phyloP scores from a whole-genome alignment of 1,140 invertebrate genomes.

The Drosophila triauraria region DNA sequence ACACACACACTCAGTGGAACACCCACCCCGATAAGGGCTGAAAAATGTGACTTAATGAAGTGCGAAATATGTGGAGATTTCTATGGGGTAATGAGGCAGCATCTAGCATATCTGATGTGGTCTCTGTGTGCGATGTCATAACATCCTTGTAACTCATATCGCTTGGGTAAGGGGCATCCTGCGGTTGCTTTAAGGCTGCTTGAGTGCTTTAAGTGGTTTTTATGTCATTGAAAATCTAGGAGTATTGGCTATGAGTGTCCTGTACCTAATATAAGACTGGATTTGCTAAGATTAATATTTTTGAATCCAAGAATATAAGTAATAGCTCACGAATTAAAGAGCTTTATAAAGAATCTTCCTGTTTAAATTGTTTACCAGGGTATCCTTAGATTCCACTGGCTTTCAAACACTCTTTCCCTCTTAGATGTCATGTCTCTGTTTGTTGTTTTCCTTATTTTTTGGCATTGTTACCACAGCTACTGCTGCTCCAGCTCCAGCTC shows the following conservation, averaged over 20 bases:
- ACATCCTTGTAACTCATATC: conserved; percentile 16
- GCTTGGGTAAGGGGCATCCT: not conserved
- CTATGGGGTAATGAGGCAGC: conserved; percentile 71
- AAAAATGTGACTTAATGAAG: conserved; percentile 80
- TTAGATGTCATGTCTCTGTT: conserved; percentile 32
- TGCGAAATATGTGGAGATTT: conserved; percentile 74
- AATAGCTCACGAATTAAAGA: no score
- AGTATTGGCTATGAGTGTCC: not conserved
- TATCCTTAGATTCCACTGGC: not conserved
- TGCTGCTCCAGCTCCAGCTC: conserved; percentile 17
- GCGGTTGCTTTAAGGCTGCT: conserved; percentile 19
- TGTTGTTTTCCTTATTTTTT: conserved; percentile 18
- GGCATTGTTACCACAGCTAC: conserved; percentile 4
- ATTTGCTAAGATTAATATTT: no score
- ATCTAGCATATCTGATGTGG: conserved; percentile 48
- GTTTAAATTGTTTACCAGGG: not conserved
- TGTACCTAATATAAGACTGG: no score
- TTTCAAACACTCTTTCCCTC: conserved; percentile 16
- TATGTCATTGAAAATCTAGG: not conserved
- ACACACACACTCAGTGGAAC: conserved; percentile 2
- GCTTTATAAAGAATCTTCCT: no score
- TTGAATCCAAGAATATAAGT: not conserved
- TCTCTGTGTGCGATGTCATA: conserved; percentile 26
- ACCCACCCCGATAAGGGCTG: conserved; percentile 39
- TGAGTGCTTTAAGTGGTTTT: not conserved